Base-by-base conservation (phyloP, 2,888 invertebrate genomes). In the Thecophora atra region DNA sequence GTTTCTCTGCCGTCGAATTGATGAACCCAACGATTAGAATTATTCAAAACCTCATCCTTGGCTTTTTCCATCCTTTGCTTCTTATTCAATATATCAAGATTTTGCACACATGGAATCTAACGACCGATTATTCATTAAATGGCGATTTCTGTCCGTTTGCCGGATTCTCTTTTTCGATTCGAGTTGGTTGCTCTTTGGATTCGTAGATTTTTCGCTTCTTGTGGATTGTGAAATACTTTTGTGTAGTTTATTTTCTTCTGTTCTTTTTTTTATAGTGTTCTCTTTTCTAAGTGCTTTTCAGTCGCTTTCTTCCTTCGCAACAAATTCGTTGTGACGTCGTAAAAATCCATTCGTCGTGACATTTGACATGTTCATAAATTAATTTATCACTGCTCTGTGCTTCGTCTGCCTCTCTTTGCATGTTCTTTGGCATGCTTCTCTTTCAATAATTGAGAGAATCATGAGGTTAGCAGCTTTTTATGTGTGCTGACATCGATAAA, bases 281-380 rank as follows among this genome's bases (percentile, higher is more conserved):
- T 62, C 28, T 63, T 30, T 28, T 6, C 21, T 30, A 17, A n/a
- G 15, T 62, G 30, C 42, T 28, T 2, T 11, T 17, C 47, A 11
- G 1, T 30, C 2, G 11, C 15, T 62, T 4, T 62, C 8, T n/a
- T 30, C 26, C 30, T 60, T 62, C 30, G 2, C 30, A 26, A 3
- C 62, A 11, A 28, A 15, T 15, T 60, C 60, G 60, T 24, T 60
- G 37, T 15, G 62, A 62, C 30, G 19, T 30, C 21, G 56, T 24
- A 56, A 42, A n/a, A 62, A 62, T 42, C 30, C 62, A 62, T 62
- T 65, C 15, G 47, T 47, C 30, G 21, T 37, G 62, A 62, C 30
- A 37, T n/a, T 30, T 62, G 37, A 62, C 62, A 62, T 62, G 30
- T 30, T 62, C 62, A 62, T 62, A 62, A 37, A 28, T 62, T 62